A percentile compares a stretch with the other conserved stretches of the same genome.
These are phyloP conservation scores for Musca vetustissima DNA, from an alignment of 1,140 invertebrate species.

Conservation along the genomic window DNA sequence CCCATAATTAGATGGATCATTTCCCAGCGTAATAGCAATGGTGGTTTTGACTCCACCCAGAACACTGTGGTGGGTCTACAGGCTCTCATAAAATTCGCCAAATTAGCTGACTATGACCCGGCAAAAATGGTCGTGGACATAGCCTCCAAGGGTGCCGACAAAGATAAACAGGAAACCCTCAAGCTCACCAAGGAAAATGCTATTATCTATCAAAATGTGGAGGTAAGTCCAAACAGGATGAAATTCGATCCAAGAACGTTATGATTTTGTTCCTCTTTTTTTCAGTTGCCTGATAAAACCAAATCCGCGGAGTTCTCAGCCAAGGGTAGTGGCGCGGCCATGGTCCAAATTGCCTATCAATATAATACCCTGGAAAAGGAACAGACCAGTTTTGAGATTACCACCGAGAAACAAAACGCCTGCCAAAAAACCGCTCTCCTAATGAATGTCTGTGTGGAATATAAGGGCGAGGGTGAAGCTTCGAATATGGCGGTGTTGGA, in stretches of 20 bases:
- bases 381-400: slow-evolving; percentile 72
- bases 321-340: slow-evolving; percentile 72
- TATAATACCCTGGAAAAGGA: slow-evolving; percentile 83
- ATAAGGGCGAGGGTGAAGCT: slow-evolving; percentile 41
- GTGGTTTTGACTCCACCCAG: slow-evolving; percentile 75
- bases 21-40: slow-evolving; percentile 71
- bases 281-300: slow-evolving; percentile 39
- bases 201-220: slow-evolving; percentile 44
- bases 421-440: slow-evolving; percentile 56
- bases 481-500: slow-evolving; percentile 91
- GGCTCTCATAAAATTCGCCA: slow-evolving; percentile 65
- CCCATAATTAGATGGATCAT: slow-evolving; percentile 71
- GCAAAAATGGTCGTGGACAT: slow-evolving; percentile 37
- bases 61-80: slow-evolving; percentile 70
- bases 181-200: slow-evolving; percentile 41
- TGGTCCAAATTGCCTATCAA: slow-evolving; percentile 77
- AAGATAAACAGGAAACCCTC: slow-evolving; percentile 42
- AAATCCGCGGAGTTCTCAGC: slow-evolving; percentile 62
- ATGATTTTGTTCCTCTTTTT: background rate
- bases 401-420: slow-evolving; percentile 62
- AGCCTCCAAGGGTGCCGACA: slow-evolving; percentile 29
- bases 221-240: slow-evolving; percentile 36
- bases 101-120: slow-evolving; percentile 45
- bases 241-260: no score
- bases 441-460: slow-evolving; percentile 69